These are phyloP conservation scores for Campodea augens DNA, from an alignment of 1,140 invertebrate species.

Conservation along the genomic window DNA sequence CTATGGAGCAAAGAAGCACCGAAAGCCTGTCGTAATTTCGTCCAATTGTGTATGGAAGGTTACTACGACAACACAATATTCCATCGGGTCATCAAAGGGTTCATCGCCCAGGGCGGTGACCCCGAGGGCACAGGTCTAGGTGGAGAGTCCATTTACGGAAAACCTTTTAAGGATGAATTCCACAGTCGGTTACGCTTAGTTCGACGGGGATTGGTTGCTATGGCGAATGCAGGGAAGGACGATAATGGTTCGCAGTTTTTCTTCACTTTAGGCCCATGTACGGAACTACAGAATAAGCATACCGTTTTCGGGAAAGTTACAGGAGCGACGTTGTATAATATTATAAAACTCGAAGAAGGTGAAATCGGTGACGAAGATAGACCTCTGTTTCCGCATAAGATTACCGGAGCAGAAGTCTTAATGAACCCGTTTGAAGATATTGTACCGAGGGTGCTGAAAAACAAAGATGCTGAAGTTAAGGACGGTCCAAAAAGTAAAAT, in stretches of 20 bases:
- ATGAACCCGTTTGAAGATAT: constrained; percentile 91
- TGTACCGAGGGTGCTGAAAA: constrained; percentile 37
- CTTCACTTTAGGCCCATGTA: constrained; percentile 77
- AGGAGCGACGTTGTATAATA: constrained; percentile 90
- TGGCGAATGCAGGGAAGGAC: constrained; percentile 70
- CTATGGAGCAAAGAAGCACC: constrained; percentile 94
- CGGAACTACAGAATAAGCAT: constrained; percentile 90
- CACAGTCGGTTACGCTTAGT: constrained; percentile 81
- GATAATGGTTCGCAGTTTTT: constrained; percentile 98
- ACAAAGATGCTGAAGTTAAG: not conserved
- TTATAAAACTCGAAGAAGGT: constrained; percentile 79
- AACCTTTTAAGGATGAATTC: constrained; percentile 92
- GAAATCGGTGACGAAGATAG: constrained; percentile 61
- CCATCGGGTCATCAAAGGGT: constrained; percentile 73
- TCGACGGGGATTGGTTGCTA: constrained; percentile 74
- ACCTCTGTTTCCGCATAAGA: constrained; percentile 79
- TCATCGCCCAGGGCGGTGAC: constrained; percentile 93
- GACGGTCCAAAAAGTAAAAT: not conserved
- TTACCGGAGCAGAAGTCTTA: constrained; percentile 61
- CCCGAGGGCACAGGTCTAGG: constrained; percentile 80
- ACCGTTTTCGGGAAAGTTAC: constrained; percentile 96
- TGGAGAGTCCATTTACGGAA: constrained; percentile 83
- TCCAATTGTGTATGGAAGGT: constrained; percentile 90
- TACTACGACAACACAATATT: constrained; percentile 91
- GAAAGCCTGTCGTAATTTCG: constrained; percentile 87